phyloP scores from a whole-genome alignment of 1,140 invertebrate species.

The Drosophila littoralis region DNA sequence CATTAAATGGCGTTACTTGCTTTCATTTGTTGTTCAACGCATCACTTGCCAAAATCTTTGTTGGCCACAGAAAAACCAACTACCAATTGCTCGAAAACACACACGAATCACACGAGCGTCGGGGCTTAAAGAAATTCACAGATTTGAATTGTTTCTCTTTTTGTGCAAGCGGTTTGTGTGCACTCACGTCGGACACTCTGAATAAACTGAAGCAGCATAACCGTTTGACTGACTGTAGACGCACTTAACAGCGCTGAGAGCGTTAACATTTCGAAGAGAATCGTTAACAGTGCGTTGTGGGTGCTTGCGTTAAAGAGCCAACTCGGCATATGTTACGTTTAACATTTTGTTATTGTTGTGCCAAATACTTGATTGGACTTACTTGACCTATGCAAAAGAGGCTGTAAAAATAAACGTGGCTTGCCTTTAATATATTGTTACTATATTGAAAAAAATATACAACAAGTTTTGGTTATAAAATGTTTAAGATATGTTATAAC shows the following conservation, averaged over 20 bases:
- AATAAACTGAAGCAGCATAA: slow-evolving; percentile 45
- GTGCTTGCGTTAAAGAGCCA: slow-evolving; percentile 12
- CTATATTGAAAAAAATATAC: neutral
- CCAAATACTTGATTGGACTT: neutral
- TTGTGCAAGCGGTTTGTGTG: slow-evolving; percentile 45
- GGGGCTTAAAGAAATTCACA: slow-evolving; percentile 26
- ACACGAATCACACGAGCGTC: slow-evolving; percentile 51
- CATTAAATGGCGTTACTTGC: slow-evolving; percentile 70
- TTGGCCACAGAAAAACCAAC: slow-evolving; percentile 45
- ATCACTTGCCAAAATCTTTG: slow-evolving; percentile 66
- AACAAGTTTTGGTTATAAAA: neutral
- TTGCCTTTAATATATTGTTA: neutral
- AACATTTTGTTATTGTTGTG: slow-evolving; percentile 12
- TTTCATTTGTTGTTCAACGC: slow-evolving; percentile 58
- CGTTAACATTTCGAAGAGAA: slow-evolving; percentile 8
- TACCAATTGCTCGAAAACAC: slow-evolving; percentile 46
- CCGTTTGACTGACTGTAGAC: slow-evolving; percentile 6
- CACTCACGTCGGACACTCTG: slow-evolving; percentile 35
- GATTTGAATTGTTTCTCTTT: slow-evolving; percentile 2
- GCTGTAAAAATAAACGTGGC: neutral
- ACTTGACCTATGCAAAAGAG: neutral
- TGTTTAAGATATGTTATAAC: neutral
- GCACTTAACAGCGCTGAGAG: slow-evolving; percentile 3
- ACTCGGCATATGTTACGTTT: neutral
- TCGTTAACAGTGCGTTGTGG: slow-evolving; percentile 6